Percentiles rank a stretch among this genome's conserved stretches.
These are phyloP conservation scores for Acanthurus tractus DNA, from an alignment of 2,797 vertebrate genomes.

Conservation along the genomic window DNA sequence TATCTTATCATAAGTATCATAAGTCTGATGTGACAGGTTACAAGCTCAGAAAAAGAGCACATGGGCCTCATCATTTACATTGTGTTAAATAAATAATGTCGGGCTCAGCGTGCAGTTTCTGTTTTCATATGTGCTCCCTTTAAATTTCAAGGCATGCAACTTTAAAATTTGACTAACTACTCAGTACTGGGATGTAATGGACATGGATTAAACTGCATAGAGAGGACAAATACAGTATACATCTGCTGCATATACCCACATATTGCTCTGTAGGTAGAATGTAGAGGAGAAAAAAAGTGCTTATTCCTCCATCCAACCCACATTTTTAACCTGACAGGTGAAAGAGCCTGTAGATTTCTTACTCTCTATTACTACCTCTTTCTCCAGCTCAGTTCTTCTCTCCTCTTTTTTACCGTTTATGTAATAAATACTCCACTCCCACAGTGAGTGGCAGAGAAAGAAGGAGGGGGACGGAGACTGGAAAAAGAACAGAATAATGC, in stretches of 20 bases:
- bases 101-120: not conserved
- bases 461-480: conserved; percentile 49
- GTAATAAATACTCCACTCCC: conserved; percentile 86
- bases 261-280: conserved; percentile 8
- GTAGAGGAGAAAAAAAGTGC: not conserved
- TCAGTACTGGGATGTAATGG: conserved; percentile 8
- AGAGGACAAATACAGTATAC: not conserved
- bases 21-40: not conserved
- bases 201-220: conserved; percentile 10
- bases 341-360: conserved; percentile 55
- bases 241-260: not conserved
- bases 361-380: conserved; percentile 61
- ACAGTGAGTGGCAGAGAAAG: conserved; percentile 74
- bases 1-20: not conserved
- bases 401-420: conserved; percentile 79
- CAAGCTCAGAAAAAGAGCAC: not conserved
- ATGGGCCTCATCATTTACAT: not conserved
- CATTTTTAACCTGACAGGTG: conserved; percentile 59
- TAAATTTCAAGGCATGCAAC: conserved; percentile 15
- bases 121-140: not conserved
- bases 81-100: not conserved
- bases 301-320: conserved; percentile 38
- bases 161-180: conserved; percentile 7
- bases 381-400: conserved; percentile 54
- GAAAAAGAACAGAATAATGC: conserved; percentile 84